These are phyloP conservation scores for Nothobranchius furzeri DNA, from an alignment of 2,113 vertebrate species.

Conservation along the genomic window DNA sequence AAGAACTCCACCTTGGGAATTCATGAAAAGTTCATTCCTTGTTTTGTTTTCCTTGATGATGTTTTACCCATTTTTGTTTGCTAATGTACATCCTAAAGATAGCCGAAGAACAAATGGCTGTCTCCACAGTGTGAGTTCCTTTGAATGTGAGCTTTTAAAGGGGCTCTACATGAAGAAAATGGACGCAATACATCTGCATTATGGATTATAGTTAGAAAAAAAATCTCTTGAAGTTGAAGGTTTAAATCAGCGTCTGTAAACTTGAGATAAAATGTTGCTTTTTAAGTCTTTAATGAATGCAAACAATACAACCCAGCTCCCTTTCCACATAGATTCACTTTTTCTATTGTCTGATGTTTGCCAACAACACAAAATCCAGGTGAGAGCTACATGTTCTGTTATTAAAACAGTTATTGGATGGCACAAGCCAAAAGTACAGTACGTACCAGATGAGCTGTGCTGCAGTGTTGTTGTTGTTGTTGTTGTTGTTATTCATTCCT, in stretches of 20 bases:
- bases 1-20: slow-evolving; percentile 14
- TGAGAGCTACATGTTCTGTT: slow-evolving; percentile 26
- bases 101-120: background rate
- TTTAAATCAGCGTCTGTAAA: background rate
- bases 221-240: background rate
- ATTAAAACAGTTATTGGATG: slow-evolving; percentile 47
- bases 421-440: too few species aligned
- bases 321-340: background rate
- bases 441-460: too few species aligned
- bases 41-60: slow-evolving; percentile 17
- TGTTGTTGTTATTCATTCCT: too few species aligned
- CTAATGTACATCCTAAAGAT: slow-evolving; percentile 18
- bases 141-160: slow-evolving; percentile 13
- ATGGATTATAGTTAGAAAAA: background rate
- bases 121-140: slow-evolving; percentile 8
- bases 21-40: slow-evolving; percentile 18
- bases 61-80: slow-evolving; percentile 11
- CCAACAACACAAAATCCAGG: too few species aligned
- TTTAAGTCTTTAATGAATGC: too few species aligned
- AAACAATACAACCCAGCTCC: background rate
- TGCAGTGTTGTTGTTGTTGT: too few species aligned
- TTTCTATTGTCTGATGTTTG: background rate
- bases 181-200: slow-evolving; percentile 10
- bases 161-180: background rate
- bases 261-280: background rate